Evolutionary conservation across 2,888 invertebrate species (phyloP).

Genomic region (Tortrix viridana): DNA sequence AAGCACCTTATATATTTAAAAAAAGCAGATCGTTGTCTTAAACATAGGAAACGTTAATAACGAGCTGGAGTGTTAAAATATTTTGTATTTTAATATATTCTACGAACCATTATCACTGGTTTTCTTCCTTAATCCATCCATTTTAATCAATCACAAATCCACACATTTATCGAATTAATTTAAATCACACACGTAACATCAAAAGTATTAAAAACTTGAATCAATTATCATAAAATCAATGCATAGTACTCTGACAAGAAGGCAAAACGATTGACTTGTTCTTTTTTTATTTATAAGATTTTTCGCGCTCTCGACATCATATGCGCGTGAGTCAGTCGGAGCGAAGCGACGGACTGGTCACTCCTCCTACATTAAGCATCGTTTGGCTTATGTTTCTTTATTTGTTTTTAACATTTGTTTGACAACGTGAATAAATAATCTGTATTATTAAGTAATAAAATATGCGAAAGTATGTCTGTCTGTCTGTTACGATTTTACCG

Average conservation of each 20-base stretch:
- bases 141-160: neutral
- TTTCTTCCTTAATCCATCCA: conserved; percentile 6
- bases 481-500: too few relatives aligned
- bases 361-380: neutral
- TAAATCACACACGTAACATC: neutral
- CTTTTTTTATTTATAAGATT: neutral
- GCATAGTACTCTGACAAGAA: neutral
- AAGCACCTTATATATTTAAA: too few relatives aligned
- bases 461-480: too few relatives aligned
- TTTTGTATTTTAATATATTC: too few relatives aligned
- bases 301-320: neutral
- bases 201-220: neutral
- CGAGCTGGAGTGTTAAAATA: too few relatives aligned
- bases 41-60: too few relatives aligned
- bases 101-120: conserved; percentile 25
- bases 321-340: neutral
- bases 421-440: neutral
- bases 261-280: too few relatives aligned
- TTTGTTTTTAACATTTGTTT: conserved; percentile 6
- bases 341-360: neutral
- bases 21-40: too few relatives aligned
- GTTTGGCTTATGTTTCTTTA: neutral
- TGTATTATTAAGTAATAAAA: neutral
- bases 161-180: neutral
- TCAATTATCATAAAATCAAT: neutral